These are phyloP conservation scores for Phyllostomus hastatus DNA, from an alignment of 2,113 vertebrate genomes.

Conservation along the genomic window DNA sequence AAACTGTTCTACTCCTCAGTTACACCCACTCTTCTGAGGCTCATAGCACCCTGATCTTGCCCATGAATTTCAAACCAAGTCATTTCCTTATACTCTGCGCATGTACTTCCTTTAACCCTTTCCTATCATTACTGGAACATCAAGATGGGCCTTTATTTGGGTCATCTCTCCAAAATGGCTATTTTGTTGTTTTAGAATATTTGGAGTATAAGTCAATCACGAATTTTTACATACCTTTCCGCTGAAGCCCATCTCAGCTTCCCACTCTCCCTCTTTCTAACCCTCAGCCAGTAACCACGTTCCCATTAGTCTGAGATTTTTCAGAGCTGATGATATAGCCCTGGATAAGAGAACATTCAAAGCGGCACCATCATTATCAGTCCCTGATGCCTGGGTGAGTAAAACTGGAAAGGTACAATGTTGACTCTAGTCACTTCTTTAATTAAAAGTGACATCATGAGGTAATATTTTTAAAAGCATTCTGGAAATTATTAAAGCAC, in stretches of 20 bases:
- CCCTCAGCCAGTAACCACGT: neutral
- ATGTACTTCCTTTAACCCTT: neutral
- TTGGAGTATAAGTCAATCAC: neutral
- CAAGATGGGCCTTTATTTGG: neutral
- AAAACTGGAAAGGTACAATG: neutral
- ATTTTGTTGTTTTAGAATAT: conserved; percentile 10
- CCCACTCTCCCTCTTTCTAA: neutral
- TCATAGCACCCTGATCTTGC: neutral
- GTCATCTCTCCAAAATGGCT: neutral
- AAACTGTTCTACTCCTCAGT: neutral
- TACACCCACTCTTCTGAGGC: conserved; percentile 15
- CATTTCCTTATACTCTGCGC: neutral
- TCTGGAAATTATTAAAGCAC: neutral
- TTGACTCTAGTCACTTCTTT: neutral
- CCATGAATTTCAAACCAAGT: neutral
- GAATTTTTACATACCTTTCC: neutral
- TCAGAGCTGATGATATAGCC: neutral
- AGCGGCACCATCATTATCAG: neutral
- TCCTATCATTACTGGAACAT: neutral
- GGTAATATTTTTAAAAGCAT: neutral
- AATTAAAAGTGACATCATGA: neutral
- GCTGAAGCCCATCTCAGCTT: neutral
- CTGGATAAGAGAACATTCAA: neutral
- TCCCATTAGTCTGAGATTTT: neutral
- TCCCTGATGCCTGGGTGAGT: neutral